Evolutionary conservation across 2,888 invertebrate genomes (phyloP).

Genomic region (Drosophila nigricruria): DNA sequence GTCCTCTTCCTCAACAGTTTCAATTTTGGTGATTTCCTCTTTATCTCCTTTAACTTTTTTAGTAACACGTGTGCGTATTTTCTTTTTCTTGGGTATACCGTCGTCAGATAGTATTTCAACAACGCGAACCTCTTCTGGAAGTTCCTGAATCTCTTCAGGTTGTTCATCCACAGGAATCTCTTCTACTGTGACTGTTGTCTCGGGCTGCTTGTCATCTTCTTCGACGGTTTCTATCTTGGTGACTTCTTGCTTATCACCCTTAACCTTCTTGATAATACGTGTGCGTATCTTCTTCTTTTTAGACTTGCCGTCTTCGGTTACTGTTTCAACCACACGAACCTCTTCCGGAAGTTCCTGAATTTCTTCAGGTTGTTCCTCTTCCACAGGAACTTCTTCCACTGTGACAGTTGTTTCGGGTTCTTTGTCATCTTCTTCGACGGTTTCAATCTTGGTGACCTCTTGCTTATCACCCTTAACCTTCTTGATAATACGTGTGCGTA

Average conservation of each 20-base stretch:
- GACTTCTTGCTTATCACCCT: constrained; percentile 69
- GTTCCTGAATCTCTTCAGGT: constrained; percentile 42
- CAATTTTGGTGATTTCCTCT: constrained; percentile 67
- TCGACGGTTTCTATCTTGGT: constrained; percentile 72
- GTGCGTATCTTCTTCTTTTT: constrained; percentile 65
- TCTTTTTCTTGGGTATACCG: constrained; percentile 52
- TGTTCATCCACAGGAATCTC: constrained; percentile 44
- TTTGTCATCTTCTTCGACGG: constrained; percentile 71
- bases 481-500: constrained; percentile 67
- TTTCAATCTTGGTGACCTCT: constrained; percentile 70
- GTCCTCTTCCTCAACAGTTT: constrained; percentile 65
- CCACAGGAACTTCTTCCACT: constrained; percentile 51
- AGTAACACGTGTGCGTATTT: constrained; percentile 68
- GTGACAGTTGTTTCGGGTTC: constrained; percentile 60
- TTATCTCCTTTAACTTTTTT: constrained; percentile 68
- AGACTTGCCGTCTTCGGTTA: constrained; percentile 59
- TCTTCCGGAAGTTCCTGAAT: constrained; percentile 64
- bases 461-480: constrained; percentile 69
- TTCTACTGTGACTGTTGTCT: constrained; percentile 62
- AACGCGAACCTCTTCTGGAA: constrained; percentile 64
- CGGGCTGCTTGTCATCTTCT: constrained; percentile 64
- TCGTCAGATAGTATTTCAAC: constrained; percentile 56
- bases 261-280: constrained; percentile 68
- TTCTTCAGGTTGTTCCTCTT: constrained; percentile 41
- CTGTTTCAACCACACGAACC: constrained; percentile 55